A percentile compares a stretch with the other conserved stretches of the same genome.
These are phyloP conservation scores for Trypoxylon attenuatum DNA, from an alignment of 2,888 invertebrate species.

Conservation along the genomic window DNA sequence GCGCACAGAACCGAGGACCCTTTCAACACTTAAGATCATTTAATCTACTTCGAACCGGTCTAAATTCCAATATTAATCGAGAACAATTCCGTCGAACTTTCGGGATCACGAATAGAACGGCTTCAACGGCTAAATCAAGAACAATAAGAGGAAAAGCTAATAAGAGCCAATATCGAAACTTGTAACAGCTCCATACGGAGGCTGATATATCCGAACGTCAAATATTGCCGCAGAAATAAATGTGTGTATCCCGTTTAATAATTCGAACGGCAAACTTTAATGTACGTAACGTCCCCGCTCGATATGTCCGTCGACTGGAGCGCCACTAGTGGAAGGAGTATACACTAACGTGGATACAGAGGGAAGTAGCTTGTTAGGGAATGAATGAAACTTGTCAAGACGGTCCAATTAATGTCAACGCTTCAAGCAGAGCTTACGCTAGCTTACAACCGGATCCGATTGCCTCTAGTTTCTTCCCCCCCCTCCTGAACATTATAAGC, in stretches of 20 bases:
- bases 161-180: too few relatives aligned
- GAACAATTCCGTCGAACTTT: too few relatives aligned
- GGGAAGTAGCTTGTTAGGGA: conserved; percentile 73
- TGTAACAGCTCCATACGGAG: too few relatives aligned
- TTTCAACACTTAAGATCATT: too few relatives aligned
- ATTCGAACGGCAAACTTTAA: conserved; percentile 33
- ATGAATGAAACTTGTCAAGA: conserved; percentile 74
- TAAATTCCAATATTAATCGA: too few relatives aligned
- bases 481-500: conserved; percentile 50
- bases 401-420: conserved; percentile 74
- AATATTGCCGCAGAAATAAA: conserved; percentile 23
- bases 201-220: too few relatives aligned
- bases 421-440: conserved; percentile 69
- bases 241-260: conserved; percentile 17
- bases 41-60: too few relatives aligned
- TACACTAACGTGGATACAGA: conserved; percentile 64
- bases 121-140: too few relatives aligned
- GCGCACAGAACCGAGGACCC: too few relatives aligned
- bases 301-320: conserved; percentile 38
- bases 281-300: conserved; percentile 27
- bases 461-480: conserved; percentile 10
- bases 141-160: too few relatives aligned
- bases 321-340: conserved; percentile 28
- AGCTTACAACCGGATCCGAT: conserved; percentile 63
- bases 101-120: too few relatives aligned